Conservation (phyloP, 2,888 invertebrate genomes). For the Gastrophysa polygoni region DNA sequence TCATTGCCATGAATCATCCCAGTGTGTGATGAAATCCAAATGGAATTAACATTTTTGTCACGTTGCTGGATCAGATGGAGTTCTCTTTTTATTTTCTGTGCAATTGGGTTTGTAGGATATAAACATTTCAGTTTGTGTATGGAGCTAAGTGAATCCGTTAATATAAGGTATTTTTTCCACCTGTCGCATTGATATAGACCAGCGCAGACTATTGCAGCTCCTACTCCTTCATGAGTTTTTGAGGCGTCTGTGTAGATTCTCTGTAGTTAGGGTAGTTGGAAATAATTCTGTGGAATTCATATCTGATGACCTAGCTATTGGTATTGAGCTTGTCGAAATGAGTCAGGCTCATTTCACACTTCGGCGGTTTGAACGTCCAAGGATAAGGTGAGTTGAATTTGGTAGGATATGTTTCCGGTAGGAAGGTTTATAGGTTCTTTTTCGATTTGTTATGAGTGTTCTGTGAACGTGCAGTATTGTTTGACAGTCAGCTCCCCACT, state of each 20-base stretch:
- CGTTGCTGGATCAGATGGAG: no score
- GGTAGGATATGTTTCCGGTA: background rate
- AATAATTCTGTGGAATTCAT: background rate
- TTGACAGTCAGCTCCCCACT: background rate
- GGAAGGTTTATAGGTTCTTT: background rate
- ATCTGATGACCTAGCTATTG: background rate
- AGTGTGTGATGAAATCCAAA: slow-evolving; percentile 5
- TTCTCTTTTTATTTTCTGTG: no score
- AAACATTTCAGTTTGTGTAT: background rate
- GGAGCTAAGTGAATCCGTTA: slow-evolving; percentile 7
- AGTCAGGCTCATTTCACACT: background rate
- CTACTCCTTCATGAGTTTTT: background rate
- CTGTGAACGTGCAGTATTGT: background rate
- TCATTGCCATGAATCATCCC: slow-evolving; percentile 5
- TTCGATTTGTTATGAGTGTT: background rate
- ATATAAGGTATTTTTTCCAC: slow-evolving; percentile 1
- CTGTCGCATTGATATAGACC: slow-evolving; percentile 5
- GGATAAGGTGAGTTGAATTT: background rate
- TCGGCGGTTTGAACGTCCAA: background rate
- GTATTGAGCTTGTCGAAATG: background rate
- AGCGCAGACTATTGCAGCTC: background rate
- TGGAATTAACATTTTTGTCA: background rate
- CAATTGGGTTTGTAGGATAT: background rate
- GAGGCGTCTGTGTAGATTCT: no score
- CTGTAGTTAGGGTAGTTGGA: background rate